A percentile compares a stretch with the other conserved stretches of the same genome.
phyloP scores from a whole-genome alignment of 1,140 invertebrate genomes.

The Zelostemma sp. region DNA sequence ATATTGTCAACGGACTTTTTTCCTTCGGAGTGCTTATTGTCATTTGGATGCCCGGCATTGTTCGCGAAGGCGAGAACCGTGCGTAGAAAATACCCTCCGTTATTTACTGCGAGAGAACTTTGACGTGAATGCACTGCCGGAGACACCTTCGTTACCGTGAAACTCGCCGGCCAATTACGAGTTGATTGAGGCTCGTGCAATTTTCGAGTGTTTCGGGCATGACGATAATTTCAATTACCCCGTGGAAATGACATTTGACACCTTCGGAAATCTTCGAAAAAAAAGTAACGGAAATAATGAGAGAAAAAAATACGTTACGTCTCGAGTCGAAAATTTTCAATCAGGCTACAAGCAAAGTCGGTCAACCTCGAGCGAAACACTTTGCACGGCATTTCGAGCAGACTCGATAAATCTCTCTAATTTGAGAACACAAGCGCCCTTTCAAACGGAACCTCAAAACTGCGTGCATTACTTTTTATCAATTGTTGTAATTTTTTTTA shows the following conservation, averaged over 20 bases:
- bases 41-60: not conserved
- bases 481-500: slow-evolving; percentile 1
- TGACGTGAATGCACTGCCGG: slow-evolving; percentile 1
- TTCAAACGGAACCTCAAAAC: not conserved
- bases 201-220: too few species aligned
- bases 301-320: too few species aligned
- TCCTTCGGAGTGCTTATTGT: not conserved
- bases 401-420: not conserved
- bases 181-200: too few species aligned
- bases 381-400: not conserved
- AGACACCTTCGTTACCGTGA: slow-evolving; percentile 1
- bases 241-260: too few species aligned
- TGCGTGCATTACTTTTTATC: not conserved
- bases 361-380: too few species aligned
- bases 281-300: too few species aligned
- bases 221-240: too few species aligned
- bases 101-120: not conserved
- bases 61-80: not conserved
- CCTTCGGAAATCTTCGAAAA: too few species aligned
- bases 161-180: too few species aligned
- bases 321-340: too few species aligned
- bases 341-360: too few species aligned
- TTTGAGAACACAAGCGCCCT: not conserved
- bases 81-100: not conserved
- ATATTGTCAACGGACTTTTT: slow-evolving; percentile 6